Evolutionary conservation across 2,797 vertebrate genomes (phyloP).

Genomic region (Microctenopoma stevenorrisi): DNA sequence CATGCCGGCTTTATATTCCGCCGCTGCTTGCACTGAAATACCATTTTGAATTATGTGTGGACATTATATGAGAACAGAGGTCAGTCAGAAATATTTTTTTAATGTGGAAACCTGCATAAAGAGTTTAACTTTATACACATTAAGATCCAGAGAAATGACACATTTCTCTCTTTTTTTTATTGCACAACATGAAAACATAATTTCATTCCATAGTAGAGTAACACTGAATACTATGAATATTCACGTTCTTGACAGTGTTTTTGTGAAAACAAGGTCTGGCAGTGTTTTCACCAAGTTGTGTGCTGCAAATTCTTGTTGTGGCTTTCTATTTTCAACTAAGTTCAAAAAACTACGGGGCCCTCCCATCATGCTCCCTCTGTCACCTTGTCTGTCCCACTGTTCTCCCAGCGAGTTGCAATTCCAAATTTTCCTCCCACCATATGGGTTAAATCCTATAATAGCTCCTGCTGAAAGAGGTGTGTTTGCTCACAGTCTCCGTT

Average conservation of each 20-base stretch:
- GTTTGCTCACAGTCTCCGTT: constrained; percentile 71
- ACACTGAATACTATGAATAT: not conserved
- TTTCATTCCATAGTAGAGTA: constrained; percentile 2
- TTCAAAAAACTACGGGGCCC: constrained; percentile 37
- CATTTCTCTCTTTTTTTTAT: constrained; percentile 14
- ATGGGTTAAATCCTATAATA: constrained; percentile 68
- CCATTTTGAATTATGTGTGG: constrained; percentile 31
- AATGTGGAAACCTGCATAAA: constrained; percentile 4
- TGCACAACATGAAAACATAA: not conserved
- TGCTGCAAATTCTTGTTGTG: constrained; percentile 19
- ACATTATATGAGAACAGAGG: constrained; percentile 50
- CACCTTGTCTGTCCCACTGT: constrained; percentile 37
- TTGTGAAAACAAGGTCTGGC: constrained; percentile 26
- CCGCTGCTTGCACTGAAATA: constrained; percentile 40
- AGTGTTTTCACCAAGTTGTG: constrained; percentile 10
- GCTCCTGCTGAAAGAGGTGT: constrained; percentile 64
- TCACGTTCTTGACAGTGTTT: constrained; percentile 16
- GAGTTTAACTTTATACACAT: constrained; percentile 4
- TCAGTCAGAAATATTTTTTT: constrained; percentile 16
- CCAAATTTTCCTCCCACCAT: constrained; percentile 68
- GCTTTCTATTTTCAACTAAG: constrained; percentile 44
- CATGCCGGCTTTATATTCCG: constrained; percentile 48
- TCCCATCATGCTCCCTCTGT: constrained; percentile 20
- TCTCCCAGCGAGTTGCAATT: constrained; percentile 63
- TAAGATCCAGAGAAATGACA: constrained; percentile 1